Conservation (phyloP, 2,113 vertebrate genomes). For the Condylura cristata region DNA sequence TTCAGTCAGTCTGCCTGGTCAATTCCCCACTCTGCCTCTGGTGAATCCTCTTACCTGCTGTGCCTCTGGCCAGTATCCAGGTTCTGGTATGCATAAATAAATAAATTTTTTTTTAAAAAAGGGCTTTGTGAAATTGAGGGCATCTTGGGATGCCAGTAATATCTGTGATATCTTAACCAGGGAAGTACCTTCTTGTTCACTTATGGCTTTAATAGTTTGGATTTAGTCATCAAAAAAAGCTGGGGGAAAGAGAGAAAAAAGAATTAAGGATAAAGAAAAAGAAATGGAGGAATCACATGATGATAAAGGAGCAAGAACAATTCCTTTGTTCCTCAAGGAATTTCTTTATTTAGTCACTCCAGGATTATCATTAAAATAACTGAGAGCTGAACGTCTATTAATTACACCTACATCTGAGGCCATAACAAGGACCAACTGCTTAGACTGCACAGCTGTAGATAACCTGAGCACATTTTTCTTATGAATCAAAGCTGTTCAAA, state of each 20-base stretch:
- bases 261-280: neutral
- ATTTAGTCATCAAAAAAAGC: conserved; percentile 3
- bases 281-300: neutral
- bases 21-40: no score
- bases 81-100: no score
- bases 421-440: neutral
- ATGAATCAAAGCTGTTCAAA: neutral
- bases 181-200: neutral
- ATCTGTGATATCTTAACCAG: neutral
- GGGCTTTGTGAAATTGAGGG: neutral
- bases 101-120: neutral
- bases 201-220: neutral
- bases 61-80: no score
- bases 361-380: neutral
- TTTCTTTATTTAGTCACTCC: neutral
- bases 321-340: neutral
- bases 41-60: no score
- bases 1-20: no score
- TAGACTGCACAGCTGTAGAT: neutral
- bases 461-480: neutral
- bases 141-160: neutral
- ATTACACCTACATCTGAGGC: neutral
- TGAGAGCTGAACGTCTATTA: neutral
- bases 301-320: neutral
- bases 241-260: neutral